Evolutionary conservation across 2,113 vertebrate species (phyloP), one percentile per base, ranked within the genome.

Genomic region (Pluvialis apricaria): DNA sequence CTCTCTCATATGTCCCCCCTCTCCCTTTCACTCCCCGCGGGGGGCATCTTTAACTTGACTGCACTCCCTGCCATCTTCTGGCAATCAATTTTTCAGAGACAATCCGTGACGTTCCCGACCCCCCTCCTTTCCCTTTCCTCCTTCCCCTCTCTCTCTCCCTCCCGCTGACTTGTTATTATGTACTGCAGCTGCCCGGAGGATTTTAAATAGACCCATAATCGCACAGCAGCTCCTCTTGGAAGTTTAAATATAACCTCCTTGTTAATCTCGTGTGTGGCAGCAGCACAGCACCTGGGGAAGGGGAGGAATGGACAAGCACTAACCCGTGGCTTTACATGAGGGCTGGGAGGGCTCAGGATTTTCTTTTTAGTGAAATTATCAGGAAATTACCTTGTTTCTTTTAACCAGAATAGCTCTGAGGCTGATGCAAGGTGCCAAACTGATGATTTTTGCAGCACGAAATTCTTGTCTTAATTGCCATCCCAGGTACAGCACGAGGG

Each of bases 191-290:
- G 98, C 98, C 97, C 83, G 68, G 93, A 98, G 97, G 97, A 97
- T 98, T 98, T 98, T 97, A 98, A 98, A 98, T 98, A 98, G 98
- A 97, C 88, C 96, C 97, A 97, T 98, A 97, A 98, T 97, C 96
- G 94, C 97, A 95, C 97, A 98, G 97, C 97, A 98, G 96, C 90
- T 95, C 94, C 97, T 98, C 97, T 98, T 98, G 96, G 97, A 98
- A 98, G 97, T 97, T 98, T 98, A 98, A 98, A 98, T 98, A 98
- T 98, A 98, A 97, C 96, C 97, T 97, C 96, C 97, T 98, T 97
- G 97, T 97, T 98, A 97, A 98, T 98, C 97, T 98, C 61, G 84
- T 73, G 32, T 94, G 86, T 97, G 96, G 94, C 10, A 61, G 95
- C 91, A 93, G 85, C 89, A 90, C 88, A 89, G 96, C 97, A 98